phyloP scores from a whole-genome alignment of 2,888 invertebrate species.

The Beris morrisii region DNA sequence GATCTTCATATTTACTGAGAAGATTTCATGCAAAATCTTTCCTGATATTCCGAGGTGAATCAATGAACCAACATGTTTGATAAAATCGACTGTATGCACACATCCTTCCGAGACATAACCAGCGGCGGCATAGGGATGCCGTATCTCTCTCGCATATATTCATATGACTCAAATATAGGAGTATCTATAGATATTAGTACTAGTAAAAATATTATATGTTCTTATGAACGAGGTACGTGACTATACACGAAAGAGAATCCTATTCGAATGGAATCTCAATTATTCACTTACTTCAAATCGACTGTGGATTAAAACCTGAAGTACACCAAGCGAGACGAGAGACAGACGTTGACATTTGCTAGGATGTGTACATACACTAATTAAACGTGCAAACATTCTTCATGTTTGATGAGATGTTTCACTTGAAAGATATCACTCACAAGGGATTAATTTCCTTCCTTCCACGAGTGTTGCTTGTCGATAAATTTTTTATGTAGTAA shows the following conservation, averaged over 20 bases:
- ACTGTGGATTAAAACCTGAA: constrained; percentile 16
- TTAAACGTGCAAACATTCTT: constrained; percentile 29
- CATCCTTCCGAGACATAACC: neutral
- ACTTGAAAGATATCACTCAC: constrained; percentile 12
- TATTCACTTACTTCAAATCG: constrained; percentile 21
- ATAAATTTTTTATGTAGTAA: neutral
- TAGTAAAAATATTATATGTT: too few species aligned
- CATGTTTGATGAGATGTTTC: constrained; percentile 9
- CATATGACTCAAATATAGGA: too few species aligned
- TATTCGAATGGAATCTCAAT: constrained; percentile 23
- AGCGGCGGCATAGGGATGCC: too few species aligned
- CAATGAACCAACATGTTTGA: constrained; percentile 12
- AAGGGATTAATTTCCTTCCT: neutral
- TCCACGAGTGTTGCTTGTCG: neutral
- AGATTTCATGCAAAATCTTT: constrained; percentile 16
- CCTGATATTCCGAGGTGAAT: constrained; percentile 1
- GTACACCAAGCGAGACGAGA: constrained; percentile 19
- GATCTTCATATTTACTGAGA: constrained; percentile 23
- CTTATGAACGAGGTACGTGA: too few species aligned
- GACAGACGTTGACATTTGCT: constrained; percentile 18
- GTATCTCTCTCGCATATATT: too few species aligned
- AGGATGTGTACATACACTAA: constrained; percentile 25
- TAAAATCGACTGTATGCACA: constrained; percentile 10
- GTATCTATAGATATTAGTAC: too few species aligned
- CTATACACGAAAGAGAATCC: neutral